Conservation (phyloP, 2,888 invertebrate species). For the Antheraea assamensis region DNA sequence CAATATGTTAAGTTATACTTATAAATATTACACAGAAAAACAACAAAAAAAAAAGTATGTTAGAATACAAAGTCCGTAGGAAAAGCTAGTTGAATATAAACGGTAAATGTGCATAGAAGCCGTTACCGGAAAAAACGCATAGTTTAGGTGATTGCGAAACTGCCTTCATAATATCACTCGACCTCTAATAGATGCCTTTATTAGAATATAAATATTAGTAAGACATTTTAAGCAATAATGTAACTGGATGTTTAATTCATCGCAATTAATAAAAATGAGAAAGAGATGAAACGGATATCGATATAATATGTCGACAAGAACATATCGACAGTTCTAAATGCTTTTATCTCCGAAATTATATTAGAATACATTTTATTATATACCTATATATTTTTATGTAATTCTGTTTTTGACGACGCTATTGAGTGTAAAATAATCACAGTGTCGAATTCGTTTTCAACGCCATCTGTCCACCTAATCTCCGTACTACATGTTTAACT, state of each 20-base stretch:
- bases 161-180: slow-evolving; percentile 3
- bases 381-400: too few species aligned
- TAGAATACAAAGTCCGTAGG: background rate
- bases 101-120: background rate
- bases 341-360: background rate
- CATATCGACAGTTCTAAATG: background rate
- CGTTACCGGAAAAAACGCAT: background rate
- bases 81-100: background rate
- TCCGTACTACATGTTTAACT: too few species aligned
- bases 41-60: background rate
- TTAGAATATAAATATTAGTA: background rate
- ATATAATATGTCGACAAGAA: background rate
- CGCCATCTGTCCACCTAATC: too few species aligned
- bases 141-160: background rate
- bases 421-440: too few species aligned
- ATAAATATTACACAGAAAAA: background rate
- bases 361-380: too few species aligned
- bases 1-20: background rate
- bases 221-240: background rate
- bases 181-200: slow-evolving; percentile 10
- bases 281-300: background rate
- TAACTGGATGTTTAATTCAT: background rate
- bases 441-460: too few species aligned
- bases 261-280: background rate
- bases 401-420: too few species aligned